These are phyloP conservation scores for Drosophila flavopinicola DNA, from an alignment of 2,888 invertebrate species.

Conservation along the genomic window DNA sequence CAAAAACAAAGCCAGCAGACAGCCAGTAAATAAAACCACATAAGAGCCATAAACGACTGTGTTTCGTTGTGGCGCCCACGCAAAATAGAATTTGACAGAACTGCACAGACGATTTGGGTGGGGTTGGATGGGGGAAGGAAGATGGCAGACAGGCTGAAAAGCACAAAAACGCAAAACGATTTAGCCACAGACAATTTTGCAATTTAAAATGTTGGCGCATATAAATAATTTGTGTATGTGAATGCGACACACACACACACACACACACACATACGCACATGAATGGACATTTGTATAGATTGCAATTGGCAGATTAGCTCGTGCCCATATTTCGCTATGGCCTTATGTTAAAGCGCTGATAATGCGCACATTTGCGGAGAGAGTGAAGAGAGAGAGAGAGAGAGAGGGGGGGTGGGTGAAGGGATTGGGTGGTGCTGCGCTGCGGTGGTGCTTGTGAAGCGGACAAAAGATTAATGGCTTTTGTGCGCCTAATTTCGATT, in stretches of 20 bases:
- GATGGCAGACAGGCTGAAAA: slow-evolving; percentile 9
- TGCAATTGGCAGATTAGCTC: slow-evolving; percentile 69
- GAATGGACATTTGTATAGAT: slow-evolving; percentile 55
- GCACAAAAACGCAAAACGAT: slow-evolving; percentile 60
- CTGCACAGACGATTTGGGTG: slow-evolving; percentile 27
- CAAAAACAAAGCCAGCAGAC: slow-evolving; percentile 33
- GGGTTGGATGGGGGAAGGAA: not conserved
- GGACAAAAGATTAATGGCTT: slow-evolving; percentile 65
- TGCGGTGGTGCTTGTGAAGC: slow-evolving; percentile 11
- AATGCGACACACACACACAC: slow-evolving; percentile 7
- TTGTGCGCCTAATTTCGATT: slow-evolving; percentile 74
- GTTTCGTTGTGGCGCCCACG: slow-evolving; percentile 46
- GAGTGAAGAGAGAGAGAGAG: not conserved
- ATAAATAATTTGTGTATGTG: slow-evolving; percentile 66
- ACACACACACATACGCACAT: slow-evolving; percentile 5
- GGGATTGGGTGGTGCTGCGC: not conserved
- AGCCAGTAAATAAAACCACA: slow-evolving; percentile 67
- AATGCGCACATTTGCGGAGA: slow-evolving; percentile 47
- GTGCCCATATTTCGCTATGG: slow-evolving; percentile 39
- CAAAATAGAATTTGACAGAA: slow-evolving; percentile 46
- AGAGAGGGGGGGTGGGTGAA: not conserved
- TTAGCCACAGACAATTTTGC: slow-evolving; percentile 79
- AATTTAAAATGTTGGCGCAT: slow-evolving; percentile 69
- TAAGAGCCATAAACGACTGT: slow-evolving; percentile 72
- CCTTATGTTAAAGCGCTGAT: slow-evolving; percentile 62